phyloP scores from a whole-genome alignment of 2,797 vertebrate species.

The Phrynocephalus forsythii region DNA sequence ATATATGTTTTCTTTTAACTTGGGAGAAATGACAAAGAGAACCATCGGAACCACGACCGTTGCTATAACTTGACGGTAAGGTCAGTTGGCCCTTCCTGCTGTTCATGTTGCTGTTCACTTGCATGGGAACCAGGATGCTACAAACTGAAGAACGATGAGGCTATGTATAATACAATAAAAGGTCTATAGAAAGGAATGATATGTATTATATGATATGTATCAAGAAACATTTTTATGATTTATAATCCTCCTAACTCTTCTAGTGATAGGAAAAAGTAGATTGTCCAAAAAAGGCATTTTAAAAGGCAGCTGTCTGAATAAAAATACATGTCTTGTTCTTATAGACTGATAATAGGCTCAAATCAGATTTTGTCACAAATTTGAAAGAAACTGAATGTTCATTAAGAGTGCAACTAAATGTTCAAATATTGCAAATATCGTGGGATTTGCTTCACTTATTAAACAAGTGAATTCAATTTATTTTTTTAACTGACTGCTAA shows the following conservation, averaged over 20 bases:
- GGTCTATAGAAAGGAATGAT: neutral
- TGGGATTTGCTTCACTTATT: too few relatives aligned
- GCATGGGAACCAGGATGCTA: neutral
- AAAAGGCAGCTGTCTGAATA: neutral
- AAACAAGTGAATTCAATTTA: too few relatives aligned
- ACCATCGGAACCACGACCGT: neutral
- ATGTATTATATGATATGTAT: neutral
- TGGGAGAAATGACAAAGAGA: neutral
- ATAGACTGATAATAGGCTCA: neutral
- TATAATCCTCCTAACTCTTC: neutral
- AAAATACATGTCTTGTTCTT: neutral
- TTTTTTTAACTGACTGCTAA: too few relatives aligned
- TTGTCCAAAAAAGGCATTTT: neutral
- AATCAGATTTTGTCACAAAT: neutral
- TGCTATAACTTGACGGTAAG: neutral
- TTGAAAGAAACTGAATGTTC: neutral
- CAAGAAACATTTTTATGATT: neutral
- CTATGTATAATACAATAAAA: too few relatives aligned
- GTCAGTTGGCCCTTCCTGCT: too few relatives aligned
- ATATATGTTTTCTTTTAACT: conserved; percentile 24
- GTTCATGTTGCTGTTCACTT: neutral
- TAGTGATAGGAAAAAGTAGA: neutral
- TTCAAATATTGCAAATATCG: too few relatives aligned
- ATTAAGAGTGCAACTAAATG: too few relatives aligned
- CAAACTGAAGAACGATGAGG: neutral